phyloP scores from a whole-genome alignment of 2,888 invertebrate genomes.

The Prenolepis imparis region DNA sequence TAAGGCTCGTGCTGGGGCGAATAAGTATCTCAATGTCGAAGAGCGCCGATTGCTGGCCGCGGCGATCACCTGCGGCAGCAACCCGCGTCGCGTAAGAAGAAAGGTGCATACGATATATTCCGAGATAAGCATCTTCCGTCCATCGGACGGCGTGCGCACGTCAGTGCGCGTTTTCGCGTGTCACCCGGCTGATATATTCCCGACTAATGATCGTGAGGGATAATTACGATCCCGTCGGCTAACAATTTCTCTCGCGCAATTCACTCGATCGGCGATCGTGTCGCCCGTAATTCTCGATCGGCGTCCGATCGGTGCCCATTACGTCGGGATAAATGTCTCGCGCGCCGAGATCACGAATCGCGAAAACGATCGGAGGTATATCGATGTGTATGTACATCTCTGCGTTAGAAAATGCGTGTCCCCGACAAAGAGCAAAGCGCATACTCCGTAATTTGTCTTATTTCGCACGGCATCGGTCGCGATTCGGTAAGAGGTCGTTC shows the following conservation, averaged over 20 bases:
- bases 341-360: slow-evolving; percentile 32
- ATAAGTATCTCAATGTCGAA: slow-evolving; percentile 66
- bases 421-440: not conserved
- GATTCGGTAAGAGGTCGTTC: slow-evolving; percentile 44
- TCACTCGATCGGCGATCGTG: slow-evolving; percentile 41
- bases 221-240: slow-evolving; percentile 70
- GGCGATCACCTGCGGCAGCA: slow-evolving; percentile 66
- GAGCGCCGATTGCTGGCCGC: slow-evolving; percentile 62
- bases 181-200: slow-evolving; percentile 70
- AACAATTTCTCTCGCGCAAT: slow-evolving; percentile 58
- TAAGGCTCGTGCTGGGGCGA: slow-evolving; percentile 59
- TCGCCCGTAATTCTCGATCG: slow-evolving; percentile 59
- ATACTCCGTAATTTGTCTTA: not conserved
- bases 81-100: slow-evolving; percentile 38
- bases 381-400: not conserved
- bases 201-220: slow-evolving; percentile 72
- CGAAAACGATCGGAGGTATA: slow-evolving; percentile 4
- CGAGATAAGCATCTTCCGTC: slow-evolving; percentile 62
- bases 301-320: slow-evolving; percentile 48
- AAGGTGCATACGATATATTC: slow-evolving; percentile 63
- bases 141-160: slow-evolving; percentile 50
- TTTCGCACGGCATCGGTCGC: not conserved
- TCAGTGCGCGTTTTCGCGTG: slow-evolving; percentile 69
- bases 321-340: slow-evolving; percentile 54
- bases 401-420: not conserved